These are phyloP conservation scores for Meriones unguiculatus DNA, from an alignment of 2,113 vertebrate species.

Conservation along the genomic window DNA sequence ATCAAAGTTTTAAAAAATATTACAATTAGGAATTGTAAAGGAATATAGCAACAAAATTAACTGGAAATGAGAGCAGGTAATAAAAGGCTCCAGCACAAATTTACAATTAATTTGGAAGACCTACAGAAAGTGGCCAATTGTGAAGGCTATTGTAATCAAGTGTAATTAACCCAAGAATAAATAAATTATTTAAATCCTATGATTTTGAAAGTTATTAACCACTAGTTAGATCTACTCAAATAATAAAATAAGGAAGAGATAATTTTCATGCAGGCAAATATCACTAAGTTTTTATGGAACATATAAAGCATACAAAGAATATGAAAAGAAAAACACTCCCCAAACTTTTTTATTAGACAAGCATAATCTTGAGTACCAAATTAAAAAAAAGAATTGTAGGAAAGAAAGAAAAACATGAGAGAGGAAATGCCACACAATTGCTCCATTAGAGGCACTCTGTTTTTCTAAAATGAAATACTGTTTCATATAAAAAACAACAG, in stretches of 20 bases:
- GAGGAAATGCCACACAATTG: background rate
- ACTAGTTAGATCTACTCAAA: background rate
- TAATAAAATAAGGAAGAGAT: conserved; percentile 17
- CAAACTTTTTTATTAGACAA: conserved; percentile 29
- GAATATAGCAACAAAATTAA: background rate
- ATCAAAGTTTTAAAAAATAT: background rate
- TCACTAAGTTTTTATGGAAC: conserved; percentile 44
- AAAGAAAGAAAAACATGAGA: conserved; percentile 13
- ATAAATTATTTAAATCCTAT: conserved; percentile 1
- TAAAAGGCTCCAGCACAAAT: background rate
- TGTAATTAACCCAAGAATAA: conserved; percentile 16
- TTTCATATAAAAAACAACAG: background rate
- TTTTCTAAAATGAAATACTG: background rate
- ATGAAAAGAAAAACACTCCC: background rate
- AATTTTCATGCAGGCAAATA: background rate
- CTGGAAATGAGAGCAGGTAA: conserved; percentile 12
- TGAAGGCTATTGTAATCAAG: background rate
- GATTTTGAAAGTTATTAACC: background rate
- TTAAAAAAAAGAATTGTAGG: background rate
- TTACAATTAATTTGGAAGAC: conserved; percentile 25
- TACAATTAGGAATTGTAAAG: background rate
- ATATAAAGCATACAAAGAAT: background rate
- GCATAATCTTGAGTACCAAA: conserved; percentile 23
- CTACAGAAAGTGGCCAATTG: background rate
- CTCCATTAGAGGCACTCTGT: background rate